phyloP scores from a whole-genome alignment of 2,888 invertebrate species.

The Agonum fuliginosum region DNA sequence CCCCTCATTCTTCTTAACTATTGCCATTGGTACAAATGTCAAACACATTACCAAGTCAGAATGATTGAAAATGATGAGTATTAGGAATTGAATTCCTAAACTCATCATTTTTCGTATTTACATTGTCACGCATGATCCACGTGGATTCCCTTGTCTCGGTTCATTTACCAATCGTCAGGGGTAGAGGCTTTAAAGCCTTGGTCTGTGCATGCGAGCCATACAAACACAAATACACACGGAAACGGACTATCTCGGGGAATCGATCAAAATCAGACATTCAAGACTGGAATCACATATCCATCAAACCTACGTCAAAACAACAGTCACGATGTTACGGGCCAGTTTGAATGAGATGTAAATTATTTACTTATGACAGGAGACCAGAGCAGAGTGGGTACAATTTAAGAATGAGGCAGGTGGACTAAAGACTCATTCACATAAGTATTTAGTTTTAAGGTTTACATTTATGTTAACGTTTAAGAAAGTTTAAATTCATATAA shows the following conservation, averaged over 20 bases:
- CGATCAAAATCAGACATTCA: slow-evolving; percentile 35
- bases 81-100: background rate
- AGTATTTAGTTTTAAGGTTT: no score
- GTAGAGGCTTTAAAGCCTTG: no score
- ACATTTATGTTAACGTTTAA: no score
- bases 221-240: background rate
- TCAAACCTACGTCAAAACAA: slow-evolving; percentile 26
- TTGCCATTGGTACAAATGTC: no score
- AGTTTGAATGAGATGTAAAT: background rate
- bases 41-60: no score
- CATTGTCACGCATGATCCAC: background rate
- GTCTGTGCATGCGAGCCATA: no score
- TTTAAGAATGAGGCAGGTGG: background rate
- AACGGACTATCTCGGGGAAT: background rate
- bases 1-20: no score
- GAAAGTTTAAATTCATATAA: no score
- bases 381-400: background rate
- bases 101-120: background rate
- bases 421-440: no score
- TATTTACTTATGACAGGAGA: background rate
- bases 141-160: slow-evolving; percentile 3
- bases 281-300: slow-evolving; percentile 35
- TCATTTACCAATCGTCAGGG: background rate
- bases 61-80: no score
- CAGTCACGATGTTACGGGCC: background rate